Evolutionary conservation across 2,888 invertebrate genomes (phyloP).

Genomic region (Serrognathus titanus): DNA sequence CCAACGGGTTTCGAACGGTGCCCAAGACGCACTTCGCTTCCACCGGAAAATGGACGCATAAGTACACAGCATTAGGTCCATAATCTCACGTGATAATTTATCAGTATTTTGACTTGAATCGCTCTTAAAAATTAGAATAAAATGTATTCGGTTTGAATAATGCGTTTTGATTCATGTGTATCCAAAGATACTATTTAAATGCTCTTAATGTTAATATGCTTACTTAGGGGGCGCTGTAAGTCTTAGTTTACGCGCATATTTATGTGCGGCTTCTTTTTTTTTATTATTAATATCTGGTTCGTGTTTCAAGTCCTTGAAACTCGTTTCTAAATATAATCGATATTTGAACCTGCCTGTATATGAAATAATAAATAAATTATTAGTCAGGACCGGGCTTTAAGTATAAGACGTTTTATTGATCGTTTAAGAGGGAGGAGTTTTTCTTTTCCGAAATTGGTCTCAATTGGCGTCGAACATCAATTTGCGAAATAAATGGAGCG

Average conservation of each 20-base stretch:
- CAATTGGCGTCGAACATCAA: background rate
- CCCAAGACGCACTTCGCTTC: slow-evolving; percentile 8
- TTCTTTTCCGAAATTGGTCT: background rate
- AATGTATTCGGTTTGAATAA: slow-evolving; percentile 3
- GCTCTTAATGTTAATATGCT: background rate
- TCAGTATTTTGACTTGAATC: slow-evolving; percentile 37
- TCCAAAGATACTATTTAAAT: background rate
- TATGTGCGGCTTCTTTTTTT: too few species aligned
- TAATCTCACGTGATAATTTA: slow-evolving; percentile 34
- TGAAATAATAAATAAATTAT: too few species aligned
- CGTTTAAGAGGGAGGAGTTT: background rate
- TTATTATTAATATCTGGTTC: too few species aligned
- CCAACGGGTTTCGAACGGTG: background rate
- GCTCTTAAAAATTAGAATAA: slow-evolving; percentile 26
- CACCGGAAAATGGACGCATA: slow-evolving; percentile 6
- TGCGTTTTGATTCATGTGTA: background rate
- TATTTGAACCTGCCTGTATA: too few species aligned
- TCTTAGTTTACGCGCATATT: too few species aligned
- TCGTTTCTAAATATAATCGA: too few species aligned
- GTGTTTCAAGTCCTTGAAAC: too few species aligned
- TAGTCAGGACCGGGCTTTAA: too few species aligned
- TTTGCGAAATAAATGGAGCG: background rate
- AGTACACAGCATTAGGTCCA: slow-evolving; percentile 22
- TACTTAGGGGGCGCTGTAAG: too few species aligned
- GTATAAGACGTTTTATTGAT: too few species aligned